Evolutionary conservation across 2,797 vertebrate species (phyloP).

Genomic region (Cyprinodon diabolis): DNA sequence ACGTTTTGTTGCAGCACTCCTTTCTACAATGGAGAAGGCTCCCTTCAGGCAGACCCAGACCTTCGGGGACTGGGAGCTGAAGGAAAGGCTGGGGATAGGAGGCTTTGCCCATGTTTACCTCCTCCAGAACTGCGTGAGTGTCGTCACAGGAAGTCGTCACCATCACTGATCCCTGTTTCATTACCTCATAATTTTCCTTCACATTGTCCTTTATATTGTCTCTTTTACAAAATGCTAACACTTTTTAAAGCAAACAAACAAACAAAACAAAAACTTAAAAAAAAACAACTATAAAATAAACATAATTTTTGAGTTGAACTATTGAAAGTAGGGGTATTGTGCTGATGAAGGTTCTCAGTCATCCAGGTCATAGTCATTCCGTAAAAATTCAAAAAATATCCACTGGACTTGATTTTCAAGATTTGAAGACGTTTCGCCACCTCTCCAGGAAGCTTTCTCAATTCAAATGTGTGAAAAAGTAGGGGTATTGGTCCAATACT

Average conservation of each 20-base stretch:
- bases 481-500: too few relatives aligned
- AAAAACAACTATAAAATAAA: neutral
- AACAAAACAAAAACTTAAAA: neutral
- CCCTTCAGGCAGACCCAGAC: slow-evolving; percentile 78
- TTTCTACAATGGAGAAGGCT: slow-evolving; percentile 76
- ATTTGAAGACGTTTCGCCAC: too few relatives aligned
- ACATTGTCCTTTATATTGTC: neutral
- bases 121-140: slow-evolving; percentile 87
- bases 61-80: slow-evolving; percentile 91
- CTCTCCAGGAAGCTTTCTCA: too few relatives aligned
- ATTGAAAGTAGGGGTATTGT: neutral
- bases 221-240: neutral
- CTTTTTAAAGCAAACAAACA: neutral
- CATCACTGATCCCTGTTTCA: neutral
- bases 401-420: too few relatives aligned
- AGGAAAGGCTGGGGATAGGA: slow-evolving; percentile 89
- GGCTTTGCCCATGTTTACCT: slow-evolving; percentile 93
- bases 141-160: neutral
- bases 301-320: neutral
- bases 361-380: too few relatives aligned
- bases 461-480: too few relatives aligned
- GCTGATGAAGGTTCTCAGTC: too few relatives aligned
- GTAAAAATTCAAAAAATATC: too few relatives aligned
- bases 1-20: slow-evolving; percentile 23
- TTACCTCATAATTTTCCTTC: neutral